Base-by-base conservation (phyloP, 2,888 invertebrate species). In the Cerastoderma edule region DNA sequence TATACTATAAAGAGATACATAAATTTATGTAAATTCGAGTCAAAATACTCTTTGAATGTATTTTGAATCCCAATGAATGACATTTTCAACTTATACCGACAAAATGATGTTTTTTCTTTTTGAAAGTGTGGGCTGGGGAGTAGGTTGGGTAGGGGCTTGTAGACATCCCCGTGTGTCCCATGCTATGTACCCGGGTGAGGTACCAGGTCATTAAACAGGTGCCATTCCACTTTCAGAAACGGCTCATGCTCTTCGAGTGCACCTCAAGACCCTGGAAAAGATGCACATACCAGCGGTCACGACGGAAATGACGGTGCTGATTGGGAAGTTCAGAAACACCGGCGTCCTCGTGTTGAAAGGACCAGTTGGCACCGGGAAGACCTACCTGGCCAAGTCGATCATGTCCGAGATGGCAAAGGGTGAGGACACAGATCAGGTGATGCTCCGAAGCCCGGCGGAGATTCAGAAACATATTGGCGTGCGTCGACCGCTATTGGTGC, bases 381-480 rank as follows among this genome's bases (percentile, higher is more conserved):
- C 60, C 6, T 32, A 60, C 24, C 39, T 60, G 13, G 60, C 60
- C 1, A 22, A 24, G 35, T 39, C 60, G 2, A 60, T 60, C 24
- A 60, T 60, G 60, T 60, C 24, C n/a, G 60, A 60, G n/a, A 60
- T 60, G 39, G 39, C 39, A 16, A 60, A 60, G 24, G 39, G 27
- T 6, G 60, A 39, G 16, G 60, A 60, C 2, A 60, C 60, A 24
- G 60, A 60, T 6, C 60, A 60, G n/a, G 39, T 39, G 10, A 60
- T 39, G 2, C 8, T 60, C 22, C 32, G 60, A n/a, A 39, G 24
- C 22, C 60, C 60, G 32, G 28, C 60, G 24, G 60, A 60, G 24
- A 60, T 60, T 39, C 60, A 39, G 27, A 60, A 60, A 39, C 60
- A 60, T 39, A 22, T 60, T 19, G 60, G 60, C 39, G 60, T 35